A percentile compares a stretch with the other conserved stretches of the same genome.
phyloP scores from a whole-genome alignment of 1,140 invertebrate species.

The Thaumatotibia leucotreta region DNA sequence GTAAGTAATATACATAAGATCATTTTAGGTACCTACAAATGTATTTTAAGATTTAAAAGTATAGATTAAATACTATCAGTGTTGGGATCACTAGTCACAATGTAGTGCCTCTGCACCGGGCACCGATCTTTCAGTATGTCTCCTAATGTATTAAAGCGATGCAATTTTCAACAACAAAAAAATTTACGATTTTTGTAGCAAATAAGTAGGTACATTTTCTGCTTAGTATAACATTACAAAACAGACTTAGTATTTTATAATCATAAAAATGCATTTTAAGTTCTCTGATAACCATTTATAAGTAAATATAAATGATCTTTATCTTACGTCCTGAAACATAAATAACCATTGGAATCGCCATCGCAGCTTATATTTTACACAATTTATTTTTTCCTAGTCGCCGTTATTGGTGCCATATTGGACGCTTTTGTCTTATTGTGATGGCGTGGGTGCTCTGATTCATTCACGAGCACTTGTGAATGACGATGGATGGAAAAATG shows the following conservation, averaged over 20 bases:
- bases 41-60: no score
- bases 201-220: no score
- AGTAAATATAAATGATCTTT: neutral
- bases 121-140: no score
- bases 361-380: neutral
- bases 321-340: neutral
- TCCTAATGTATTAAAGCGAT: no score
- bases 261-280: neutral
- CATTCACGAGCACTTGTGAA: conserved; percentile 58
- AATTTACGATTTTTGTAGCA: no score
- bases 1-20: no score
- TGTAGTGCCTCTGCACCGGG: no score
- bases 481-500: conserved; percentile 34
- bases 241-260: neutral
- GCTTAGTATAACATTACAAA: no score
- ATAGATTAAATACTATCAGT: no score
- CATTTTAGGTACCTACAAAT: no score
- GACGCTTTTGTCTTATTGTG: conserved; percentile 58
- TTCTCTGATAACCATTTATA: neutral
- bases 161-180: no score
- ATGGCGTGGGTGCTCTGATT: conserved; percentile 53
- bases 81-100: no score
- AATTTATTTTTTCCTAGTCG: conserved; percentile 5
- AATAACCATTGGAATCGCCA: neutral
- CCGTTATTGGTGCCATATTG: conserved; percentile 32